Percentiles rank a stretch among this genome's conserved stretches.
These are phyloP conservation scores for Coenonympha glycerion DNA, from an alignment of 2,888 invertebrate species.

Conservation along the genomic window DNA sequence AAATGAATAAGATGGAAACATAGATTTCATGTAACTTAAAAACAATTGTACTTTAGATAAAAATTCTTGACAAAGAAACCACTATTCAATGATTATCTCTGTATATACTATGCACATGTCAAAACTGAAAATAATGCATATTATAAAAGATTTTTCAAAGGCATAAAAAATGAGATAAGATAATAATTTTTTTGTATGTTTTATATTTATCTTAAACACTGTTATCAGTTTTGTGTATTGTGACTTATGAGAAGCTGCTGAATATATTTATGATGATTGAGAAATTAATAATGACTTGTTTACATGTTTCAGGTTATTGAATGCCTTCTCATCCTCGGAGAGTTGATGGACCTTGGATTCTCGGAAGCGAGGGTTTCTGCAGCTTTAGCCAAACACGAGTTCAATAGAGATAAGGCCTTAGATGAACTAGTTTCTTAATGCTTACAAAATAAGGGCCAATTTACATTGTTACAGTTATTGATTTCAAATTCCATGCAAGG, in stretches of 20 bases:
- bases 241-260: neutral
- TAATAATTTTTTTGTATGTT: neutral
- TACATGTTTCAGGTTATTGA: conserved; percentile 81
- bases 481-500: too few relatives aligned
- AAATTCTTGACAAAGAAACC: too few relatives aligned
- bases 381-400: conserved; percentile 84
- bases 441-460: neutral
- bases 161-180: neutral
- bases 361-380: conserved; percentile 83
- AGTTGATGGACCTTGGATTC: conserved; percentile 89
- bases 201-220: neutral
- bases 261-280: neutral
- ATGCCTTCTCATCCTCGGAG: conserved; percentile 84
- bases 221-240: neutral
- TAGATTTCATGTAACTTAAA: too few relatives aligned
- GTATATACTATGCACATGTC: too few relatives aligned
- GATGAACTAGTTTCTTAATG: conserved; percentile 85
- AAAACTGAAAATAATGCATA: too few relatives aligned
- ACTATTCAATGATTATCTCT: too few relatives aligned
- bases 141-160: too few relatives aligned
- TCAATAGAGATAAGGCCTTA: conserved; percentile 89
- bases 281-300: neutral
- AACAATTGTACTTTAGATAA: too few relatives aligned
- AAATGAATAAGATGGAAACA: too few relatives aligned
- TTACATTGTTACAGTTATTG: too few relatives aligned